Evolutionary conservation across 2,113 vertebrate species (phyloP), one percentile per base, ranked within the genome.

Genomic region (Poeciliopsis occidentalis): DNA sequence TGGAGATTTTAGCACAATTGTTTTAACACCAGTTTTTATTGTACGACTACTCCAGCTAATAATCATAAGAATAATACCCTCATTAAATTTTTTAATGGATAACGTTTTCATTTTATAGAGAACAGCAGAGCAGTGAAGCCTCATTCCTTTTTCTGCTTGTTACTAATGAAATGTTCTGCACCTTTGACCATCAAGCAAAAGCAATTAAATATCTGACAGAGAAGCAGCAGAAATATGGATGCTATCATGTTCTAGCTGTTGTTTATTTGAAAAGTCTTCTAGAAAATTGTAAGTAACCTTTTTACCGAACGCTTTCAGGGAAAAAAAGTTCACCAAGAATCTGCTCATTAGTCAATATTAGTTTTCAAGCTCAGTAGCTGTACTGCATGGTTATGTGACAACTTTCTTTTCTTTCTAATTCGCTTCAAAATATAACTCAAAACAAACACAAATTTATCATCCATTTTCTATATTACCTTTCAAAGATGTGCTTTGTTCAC

Each of bases 181-280:
- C 69, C 1, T 37, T 11, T 24, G 62, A 73, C 57, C 24, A 77
- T 34, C 30, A 61, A 61, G 61, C 63, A 47, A 51, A 73, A 68
- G 76, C 64, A 84, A 77, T 87, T 85, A 85, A 78, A 32, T 76
- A 78, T 69, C 64, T 80, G 79, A 79, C 69, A 82, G 70, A 72
- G 87, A 83, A 71, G 11, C 85, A 85, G 85, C 70, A 73, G 30
- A 81, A 79, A 66, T 83, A 37, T 44, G 29, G 13, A 39, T 47
- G 5, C 22, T 26, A n/a, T 64, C 29, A 24, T 41, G 41, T 37
- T 4, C 17, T 13, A 69, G 54, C 8, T 78, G 3, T 64, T 69
- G 44, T 32, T 71, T 27, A 71, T 77, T n/a, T 29, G n/a, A 30
- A n/a, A 5, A 60, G 24, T 27, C 27, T 12, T 26, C 2, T 34